These are phyloP conservation scores for Cyphomyrmex costatus DNA, from an alignment of 1,140 invertebrate species.

Conservation along the genomic window DNA sequence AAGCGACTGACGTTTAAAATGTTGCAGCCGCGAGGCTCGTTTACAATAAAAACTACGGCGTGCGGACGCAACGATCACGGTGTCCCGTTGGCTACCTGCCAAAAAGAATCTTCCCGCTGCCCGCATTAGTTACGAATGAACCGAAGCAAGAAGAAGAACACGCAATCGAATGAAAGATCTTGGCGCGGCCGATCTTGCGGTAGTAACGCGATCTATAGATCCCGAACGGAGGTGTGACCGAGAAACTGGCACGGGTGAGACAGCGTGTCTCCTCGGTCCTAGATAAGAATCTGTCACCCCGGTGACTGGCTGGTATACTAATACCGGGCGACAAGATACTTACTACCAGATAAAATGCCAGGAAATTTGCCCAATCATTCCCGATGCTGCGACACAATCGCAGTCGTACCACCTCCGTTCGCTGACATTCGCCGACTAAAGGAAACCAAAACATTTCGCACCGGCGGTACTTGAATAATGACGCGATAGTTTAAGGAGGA, in stretches of 20 bases:
- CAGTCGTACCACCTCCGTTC: background rate
- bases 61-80: slow-evolving; percentile 13
- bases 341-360: slow-evolving; percentile 82
- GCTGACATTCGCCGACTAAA: background rate
- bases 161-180: slow-evolving; percentile 27
- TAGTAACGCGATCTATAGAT: slow-evolving; percentile 61
- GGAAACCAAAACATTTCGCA: slow-evolving; percentile 33
- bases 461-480: slow-evolving; percentile 32
- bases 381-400: slow-evolving; percentile 58
- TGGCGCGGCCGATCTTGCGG: background rate
- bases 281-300: slow-evolving; percentile 84
- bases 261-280: slow-evolving; percentile 80
- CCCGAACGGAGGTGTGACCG: slow-evolving; percentile 69
- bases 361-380: slow-evolving; percentile 76
- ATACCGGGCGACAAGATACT: slow-evolving; percentile 80
- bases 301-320: slow-evolving; percentile 75
- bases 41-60: background rate
- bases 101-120: slow-evolving; percentile 30
- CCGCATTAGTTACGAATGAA: slow-evolving; percentile 1
- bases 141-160: background rate
- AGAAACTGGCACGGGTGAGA: slow-evolving; percentile 77
- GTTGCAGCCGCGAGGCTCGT: background rate
- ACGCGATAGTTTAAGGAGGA: slow-evolving; percentile 17
- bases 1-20: slow-evolving; percentile 46
- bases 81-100: slow-evolving; percentile 46